Percentiles rank a stretch among this genome's conserved stretches.
phyloP scores from a whole-genome alignment of 2,888 invertebrate species.

The Tipula vernalis region DNA sequence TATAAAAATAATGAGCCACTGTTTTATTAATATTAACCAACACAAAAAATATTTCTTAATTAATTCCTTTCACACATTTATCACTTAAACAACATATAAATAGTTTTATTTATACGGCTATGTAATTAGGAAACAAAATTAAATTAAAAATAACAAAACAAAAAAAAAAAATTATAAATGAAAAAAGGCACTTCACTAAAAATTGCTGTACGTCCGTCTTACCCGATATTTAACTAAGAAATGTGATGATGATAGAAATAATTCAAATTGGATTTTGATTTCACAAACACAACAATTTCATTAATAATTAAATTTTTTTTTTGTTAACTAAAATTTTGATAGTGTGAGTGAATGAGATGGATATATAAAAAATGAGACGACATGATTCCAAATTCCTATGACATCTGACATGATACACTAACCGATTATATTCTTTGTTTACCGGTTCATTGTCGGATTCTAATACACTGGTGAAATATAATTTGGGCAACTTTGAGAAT shows the following conservation, averaged over 20 bases:
- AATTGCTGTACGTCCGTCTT: not conserved
- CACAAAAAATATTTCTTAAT: not conserved
- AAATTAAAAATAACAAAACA: not conserved
- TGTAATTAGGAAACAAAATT: not conserved
- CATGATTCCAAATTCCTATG: not conserved
- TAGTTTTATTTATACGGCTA: not conserved
- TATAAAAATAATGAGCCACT: not conserved
- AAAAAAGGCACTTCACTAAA: not conserved
- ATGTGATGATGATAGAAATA: not conserved
- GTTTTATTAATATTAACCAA: not conserved
- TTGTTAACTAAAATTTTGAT: not conserved
- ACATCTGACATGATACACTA: not conserved
- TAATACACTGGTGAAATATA: not conserved
- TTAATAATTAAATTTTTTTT: not conserved
- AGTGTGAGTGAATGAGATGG: not conserved
- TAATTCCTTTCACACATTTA: not conserved
- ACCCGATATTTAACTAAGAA: not conserved
- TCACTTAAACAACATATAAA: not conserved
- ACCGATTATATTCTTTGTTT: not conserved
- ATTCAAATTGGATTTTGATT: not conserved
- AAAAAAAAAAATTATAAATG: not conserved
- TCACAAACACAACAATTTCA: not conserved
- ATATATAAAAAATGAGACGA: not conserved
- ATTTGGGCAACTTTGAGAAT: too few species aligned
- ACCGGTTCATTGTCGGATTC: not conserved